These are phyloP conservation scores for Cartodere bifasciata DNA, from an alignment of 2,888 invertebrate species.

Conservation along the genomic window DNA sequence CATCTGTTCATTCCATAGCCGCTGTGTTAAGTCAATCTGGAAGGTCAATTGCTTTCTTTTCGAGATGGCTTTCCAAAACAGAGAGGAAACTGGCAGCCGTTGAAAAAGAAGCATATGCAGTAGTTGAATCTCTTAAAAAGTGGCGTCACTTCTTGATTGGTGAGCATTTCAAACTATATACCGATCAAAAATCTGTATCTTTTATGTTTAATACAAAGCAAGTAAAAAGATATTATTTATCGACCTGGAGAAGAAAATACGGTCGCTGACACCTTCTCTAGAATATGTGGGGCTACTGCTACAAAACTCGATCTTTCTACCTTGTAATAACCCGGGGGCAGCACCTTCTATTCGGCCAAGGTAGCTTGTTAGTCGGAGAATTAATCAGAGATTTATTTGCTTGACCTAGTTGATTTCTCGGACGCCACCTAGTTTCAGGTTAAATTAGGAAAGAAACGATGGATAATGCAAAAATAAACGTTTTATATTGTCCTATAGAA, in stretches of 20 bases:
- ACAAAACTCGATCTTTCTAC: too few relatives aligned
- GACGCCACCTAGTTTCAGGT: too few relatives aligned
- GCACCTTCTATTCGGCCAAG: too few relatives aligned
- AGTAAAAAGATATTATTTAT: background rate
- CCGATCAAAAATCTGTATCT: constrained; percentile 3
- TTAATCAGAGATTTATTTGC: too few relatives aligned
- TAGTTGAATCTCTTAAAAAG: constrained; percentile 5
- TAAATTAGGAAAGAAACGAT: too few relatives aligned
- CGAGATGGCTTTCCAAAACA: background rate
- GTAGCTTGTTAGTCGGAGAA: too few relatives aligned
- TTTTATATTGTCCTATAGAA: too few relatives aligned
- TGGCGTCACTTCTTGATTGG: constrained; percentile 2
- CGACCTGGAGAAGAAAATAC: constrained; percentile 3
- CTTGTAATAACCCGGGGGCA: too few relatives aligned
- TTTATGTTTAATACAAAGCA: constrained; percentile 4
- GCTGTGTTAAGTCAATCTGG: background rate
- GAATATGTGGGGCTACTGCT: too few relatives aligned
- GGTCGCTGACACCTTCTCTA: constrained; percentile 3
- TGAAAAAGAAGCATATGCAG: constrained; percentile 3
- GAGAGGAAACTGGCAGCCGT: background rate
- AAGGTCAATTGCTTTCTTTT: background rate
- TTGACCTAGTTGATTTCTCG: too few relatives aligned
- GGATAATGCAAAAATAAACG: too few relatives aligned
- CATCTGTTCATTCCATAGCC: constrained; percentile 1
- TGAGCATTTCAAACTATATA: constrained; percentile 1